Conservation (phyloP, 2,888 invertebrate species). For the Metalampra italica region DNA sequence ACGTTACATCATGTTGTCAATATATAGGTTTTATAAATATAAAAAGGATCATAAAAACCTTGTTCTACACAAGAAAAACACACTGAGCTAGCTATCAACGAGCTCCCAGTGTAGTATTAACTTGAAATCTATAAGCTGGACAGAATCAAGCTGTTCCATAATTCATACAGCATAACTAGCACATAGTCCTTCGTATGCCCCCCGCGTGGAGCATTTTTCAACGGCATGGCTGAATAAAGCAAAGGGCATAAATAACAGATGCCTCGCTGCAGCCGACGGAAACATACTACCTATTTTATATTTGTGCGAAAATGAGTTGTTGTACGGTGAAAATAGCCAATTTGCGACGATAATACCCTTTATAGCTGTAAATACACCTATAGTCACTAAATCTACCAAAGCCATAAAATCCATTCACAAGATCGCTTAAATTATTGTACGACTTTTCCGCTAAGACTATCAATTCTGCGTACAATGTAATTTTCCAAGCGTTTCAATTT, state of each 20-base stretch:
- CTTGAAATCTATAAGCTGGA: constrained; percentile 42
- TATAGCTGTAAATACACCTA: background rate
- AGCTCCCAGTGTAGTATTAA: background rate
- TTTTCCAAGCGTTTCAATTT: too few relatives aligned
- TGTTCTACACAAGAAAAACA: too few relatives aligned
- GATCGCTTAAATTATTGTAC: too few relatives aligned
- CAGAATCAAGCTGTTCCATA: constrained; percentile 66
- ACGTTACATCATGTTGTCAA: too few relatives aligned
- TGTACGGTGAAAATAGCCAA: constrained; percentile 30
- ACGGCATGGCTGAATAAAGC: constrained; percentile 45
- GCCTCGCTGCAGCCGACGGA: constrained; percentile 27
- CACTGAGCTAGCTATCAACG: background rate
- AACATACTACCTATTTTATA: constrained; percentile 30
- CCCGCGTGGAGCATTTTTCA: constrained; percentile 70
- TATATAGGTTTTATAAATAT: too few relatives aligned
- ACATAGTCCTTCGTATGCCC: constrained; percentile 48
- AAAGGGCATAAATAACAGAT: constrained; percentile 47
- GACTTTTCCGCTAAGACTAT: too few relatives aligned
- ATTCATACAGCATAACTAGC: constrained; percentile 65
- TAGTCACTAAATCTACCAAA: too few relatives aligned
- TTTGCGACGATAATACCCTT: constrained; percentile 14
- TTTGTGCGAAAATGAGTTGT: constrained; percentile 45
- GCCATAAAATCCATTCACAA: too few relatives aligned
- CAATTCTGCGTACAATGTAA: too few relatives aligned
- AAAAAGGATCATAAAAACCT: too few relatives aligned